phyloP scores from a whole-genome alignment of 2,797 vertebrate genomes.

The Loris lydekkerianus region DNA sequence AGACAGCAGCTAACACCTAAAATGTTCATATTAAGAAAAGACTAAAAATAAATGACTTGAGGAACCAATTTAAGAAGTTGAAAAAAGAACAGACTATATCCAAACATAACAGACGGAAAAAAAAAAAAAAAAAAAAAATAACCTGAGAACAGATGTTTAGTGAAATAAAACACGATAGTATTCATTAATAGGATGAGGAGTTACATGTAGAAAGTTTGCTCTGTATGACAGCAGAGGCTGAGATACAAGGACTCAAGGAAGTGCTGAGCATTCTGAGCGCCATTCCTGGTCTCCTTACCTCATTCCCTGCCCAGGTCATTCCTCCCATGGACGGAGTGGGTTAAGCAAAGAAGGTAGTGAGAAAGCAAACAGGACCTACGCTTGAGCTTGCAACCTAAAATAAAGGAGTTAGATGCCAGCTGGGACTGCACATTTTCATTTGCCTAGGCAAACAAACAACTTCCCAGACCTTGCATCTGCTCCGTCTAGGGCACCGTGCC shows the following conservation, averaged over 20 bases:
- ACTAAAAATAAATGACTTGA: neutral
- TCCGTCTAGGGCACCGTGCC: neutral
- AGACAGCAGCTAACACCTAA: neutral
- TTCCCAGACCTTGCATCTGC: slow-evolving; percentile 5
- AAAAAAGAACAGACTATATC: neutral
- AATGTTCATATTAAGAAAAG: neutral
- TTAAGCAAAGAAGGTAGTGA: neutral
- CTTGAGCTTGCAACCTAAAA: neutral
- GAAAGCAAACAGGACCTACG: neutral
- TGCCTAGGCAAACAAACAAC: slow-evolving; percentile 49
- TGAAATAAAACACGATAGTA: neutral
- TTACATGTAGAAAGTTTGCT: neutral
- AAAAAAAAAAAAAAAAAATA: neutral
- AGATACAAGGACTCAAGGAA: neutral
- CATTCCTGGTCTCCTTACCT: accelerated
- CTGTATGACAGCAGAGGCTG: neutral
- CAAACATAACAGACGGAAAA: neutral
- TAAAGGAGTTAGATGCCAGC: neutral
- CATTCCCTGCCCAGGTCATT: neutral
- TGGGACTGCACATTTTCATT: neutral
- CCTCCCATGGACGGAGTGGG: neutral
- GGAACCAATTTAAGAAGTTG: neutral
- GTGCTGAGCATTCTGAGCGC: accelerated
- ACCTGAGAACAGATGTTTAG: neutral
- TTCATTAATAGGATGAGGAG: neutral